Conservation (phyloP, 1,140 invertebrate genomes). For the Pachyrhynchus sulphureomaculatus region DNA sequence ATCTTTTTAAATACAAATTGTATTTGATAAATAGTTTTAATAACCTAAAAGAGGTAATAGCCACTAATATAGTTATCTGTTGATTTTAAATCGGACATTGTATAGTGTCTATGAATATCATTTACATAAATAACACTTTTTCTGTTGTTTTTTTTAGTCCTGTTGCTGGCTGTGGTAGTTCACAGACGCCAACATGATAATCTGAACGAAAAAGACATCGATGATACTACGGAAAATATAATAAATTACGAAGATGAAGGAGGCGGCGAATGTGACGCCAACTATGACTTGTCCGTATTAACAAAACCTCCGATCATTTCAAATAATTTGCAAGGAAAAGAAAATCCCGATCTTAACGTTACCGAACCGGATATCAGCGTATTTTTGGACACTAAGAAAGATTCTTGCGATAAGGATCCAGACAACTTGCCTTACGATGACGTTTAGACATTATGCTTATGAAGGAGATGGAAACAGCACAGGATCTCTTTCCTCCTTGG, state of each 20-base stretch:
- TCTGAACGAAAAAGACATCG: slow-evolving; percentile 85
- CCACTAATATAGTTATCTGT: too few species aligned
- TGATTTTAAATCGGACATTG: too few species aligned
- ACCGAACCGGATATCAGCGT: slow-evolving; percentile 82
- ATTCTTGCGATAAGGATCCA: slow-evolving; percentile 85
- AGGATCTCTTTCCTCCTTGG: slow-evolving; percentile 89
- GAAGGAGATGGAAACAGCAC: slow-evolving; percentile 92
- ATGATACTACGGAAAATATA: slow-evolving; percentile 95
- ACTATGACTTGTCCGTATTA: slow-evolving; percentile 91
- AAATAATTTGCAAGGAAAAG: slow-evolving; percentile 50
- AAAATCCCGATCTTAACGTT: slow-evolving; percentile 38
- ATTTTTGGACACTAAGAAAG: slow-evolving; percentile 87
- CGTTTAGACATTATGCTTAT: slow-evolving; percentile 92
- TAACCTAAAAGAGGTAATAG: too few species aligned
- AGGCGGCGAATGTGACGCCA: slow-evolving; percentile 92
- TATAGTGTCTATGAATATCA: too few species aligned
- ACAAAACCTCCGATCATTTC: slow-evolving; percentile 43
- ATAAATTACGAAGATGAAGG: slow-evolving; percentile 97
- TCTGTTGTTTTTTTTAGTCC: slow-evolving; percentile 59
- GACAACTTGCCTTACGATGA: slow-evolving; percentile 91
- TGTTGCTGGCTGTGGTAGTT: slow-evolving; percentile 84
- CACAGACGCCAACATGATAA: slow-evolving; percentile 82
- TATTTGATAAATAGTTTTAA: too few species aligned
- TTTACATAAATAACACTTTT: too few species aligned
- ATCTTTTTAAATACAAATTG: too few species aligned